phyloP scores from a whole-genome alignment of 2,888 invertebrate genomes.

The Pilophorus perplexus region DNA sequence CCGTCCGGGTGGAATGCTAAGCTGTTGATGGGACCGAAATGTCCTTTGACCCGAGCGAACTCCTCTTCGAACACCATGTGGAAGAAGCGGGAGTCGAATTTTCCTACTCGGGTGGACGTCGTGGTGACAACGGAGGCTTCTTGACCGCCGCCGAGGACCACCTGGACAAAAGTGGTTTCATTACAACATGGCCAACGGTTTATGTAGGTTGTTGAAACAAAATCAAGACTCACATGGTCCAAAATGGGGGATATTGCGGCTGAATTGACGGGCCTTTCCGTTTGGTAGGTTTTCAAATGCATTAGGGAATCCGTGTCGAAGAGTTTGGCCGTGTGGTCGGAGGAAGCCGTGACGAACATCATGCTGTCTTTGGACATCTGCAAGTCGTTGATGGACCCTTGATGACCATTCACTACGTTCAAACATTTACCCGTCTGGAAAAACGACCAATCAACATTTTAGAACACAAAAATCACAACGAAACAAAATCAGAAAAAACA shows the following conservation, averaged over 20 bases:
- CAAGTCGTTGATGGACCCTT: conserved; percentile 89
- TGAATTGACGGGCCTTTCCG: conserved; percentile 96
- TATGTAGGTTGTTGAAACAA: neutral
- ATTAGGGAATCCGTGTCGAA: conserved; percentile 86
- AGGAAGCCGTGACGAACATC: conserved; percentile 96
- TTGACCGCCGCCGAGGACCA: conserved; percentile 97
- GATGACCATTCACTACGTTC: conserved; percentile 77
- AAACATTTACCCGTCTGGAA: conserved; percentile 76
- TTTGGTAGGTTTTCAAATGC: conserved; percentile 91
- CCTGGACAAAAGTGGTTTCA: conserved; percentile 52
- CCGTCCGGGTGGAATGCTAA: conserved; percentile 98
- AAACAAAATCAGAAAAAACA: too few relatives aligned
- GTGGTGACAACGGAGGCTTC: conserved; percentile 99
- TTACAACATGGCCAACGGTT: neutral
- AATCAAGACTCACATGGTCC: conserved; percentile 69
- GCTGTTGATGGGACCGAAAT: conserved; percentile 99
- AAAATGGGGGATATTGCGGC: conserved; percentile 93
- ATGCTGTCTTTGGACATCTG: conserved; percentile 89
- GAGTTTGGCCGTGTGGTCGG: conserved; percentile 92
- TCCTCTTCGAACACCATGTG: conserved; percentile 96
- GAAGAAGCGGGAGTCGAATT: conserved; percentile 94
- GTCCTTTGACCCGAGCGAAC: conserved; percentile 96
- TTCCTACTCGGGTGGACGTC: conserved; percentile 88
- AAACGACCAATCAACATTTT: too few relatives aligned
- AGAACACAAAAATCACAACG: too few relatives aligned